Conservation (phyloP, 2,113 vertebrate species). For the Raja brachyura region DNA sequence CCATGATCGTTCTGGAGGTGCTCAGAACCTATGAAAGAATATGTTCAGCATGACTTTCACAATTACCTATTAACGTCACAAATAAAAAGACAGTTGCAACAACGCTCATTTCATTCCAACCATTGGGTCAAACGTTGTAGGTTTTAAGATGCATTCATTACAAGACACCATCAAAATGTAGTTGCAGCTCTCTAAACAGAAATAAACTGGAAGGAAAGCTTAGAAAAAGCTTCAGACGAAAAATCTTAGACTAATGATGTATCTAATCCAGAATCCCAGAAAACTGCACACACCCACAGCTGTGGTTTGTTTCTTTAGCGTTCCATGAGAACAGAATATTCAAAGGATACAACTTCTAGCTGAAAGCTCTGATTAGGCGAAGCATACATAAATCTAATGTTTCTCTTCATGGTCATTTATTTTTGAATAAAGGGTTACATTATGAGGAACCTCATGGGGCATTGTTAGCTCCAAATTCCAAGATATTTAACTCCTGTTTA, state of each 20-base stretch:
- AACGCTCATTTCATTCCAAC: neutral
- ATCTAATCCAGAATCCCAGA: slow-evolving; percentile 21
- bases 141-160: neutral
- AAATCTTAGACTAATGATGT: neutral
- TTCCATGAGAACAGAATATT: neutral
- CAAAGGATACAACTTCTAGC: neutral
- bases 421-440: slow-evolving; percentile 4
- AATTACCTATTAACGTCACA: neutral
- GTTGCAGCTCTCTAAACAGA: neutral
- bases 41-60: neutral
- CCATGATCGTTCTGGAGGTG: slow-evolving; percentile 68
- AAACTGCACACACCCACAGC: neutral
- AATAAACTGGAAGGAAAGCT: neutral
- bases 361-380: slow-evolving; percentile 7
- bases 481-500: neutral
- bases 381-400: neutral
- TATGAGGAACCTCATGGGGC: neutral
- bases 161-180: neutral
- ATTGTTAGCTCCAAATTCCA: neutral
- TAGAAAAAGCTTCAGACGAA: neutral
- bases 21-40: slow-evolving; percentile 59
- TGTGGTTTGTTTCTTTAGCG: neutral
- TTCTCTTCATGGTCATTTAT: neutral
- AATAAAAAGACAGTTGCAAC: neutral
- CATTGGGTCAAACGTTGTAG: too few species aligned